phyloP scores from a whole-genome alignment of 2,888 invertebrate genomes.

The Ornithoptera alexandrae region DNA sequence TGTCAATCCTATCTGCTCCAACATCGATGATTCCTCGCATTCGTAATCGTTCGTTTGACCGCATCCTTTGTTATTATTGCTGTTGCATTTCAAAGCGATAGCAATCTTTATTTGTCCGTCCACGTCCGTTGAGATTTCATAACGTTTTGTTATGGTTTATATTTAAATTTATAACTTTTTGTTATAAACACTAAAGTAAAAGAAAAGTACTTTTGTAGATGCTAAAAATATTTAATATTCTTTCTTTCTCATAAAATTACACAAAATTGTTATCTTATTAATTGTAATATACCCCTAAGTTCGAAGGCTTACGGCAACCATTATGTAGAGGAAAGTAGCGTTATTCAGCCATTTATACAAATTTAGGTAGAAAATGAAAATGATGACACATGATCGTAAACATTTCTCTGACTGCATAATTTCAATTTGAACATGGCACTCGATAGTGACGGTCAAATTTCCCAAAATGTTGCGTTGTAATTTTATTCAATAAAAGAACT shows the following conservation, averaged over 20 bases:
- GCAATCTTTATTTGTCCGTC: slow-evolving; percentile 42
- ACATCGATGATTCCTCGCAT: slow-evolving; percentile 64
- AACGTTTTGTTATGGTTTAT: background rate
- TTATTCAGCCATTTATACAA: no score
- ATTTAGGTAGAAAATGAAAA: no score
- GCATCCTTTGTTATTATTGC: slow-evolving; percentile 63
- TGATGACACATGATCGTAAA: no score
- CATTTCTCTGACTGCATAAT: no score
- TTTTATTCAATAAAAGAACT: no score
- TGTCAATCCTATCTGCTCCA: slow-evolving; percentile 61
- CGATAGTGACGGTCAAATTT: no score
- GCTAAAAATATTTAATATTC: background rate
- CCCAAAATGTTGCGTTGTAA: no score
- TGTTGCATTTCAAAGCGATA: slow-evolving; percentile 43
- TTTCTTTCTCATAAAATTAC: background rate
- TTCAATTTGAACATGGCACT: no score
- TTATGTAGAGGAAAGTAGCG: no score
- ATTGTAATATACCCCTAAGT: no score
- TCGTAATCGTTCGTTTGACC: slow-evolving; percentile 63
- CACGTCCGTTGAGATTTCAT: slow-evolving; percentile 18
- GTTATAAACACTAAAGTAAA: background rate
- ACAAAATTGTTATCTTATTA: no score
- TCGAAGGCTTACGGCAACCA: no score
- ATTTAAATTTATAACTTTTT: background rate
- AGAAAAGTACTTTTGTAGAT: background rate